Base-by-base conservation (phyloP, 2,797 vertebrate genomes). In the Sebastes kiyomatsui region DNA sequence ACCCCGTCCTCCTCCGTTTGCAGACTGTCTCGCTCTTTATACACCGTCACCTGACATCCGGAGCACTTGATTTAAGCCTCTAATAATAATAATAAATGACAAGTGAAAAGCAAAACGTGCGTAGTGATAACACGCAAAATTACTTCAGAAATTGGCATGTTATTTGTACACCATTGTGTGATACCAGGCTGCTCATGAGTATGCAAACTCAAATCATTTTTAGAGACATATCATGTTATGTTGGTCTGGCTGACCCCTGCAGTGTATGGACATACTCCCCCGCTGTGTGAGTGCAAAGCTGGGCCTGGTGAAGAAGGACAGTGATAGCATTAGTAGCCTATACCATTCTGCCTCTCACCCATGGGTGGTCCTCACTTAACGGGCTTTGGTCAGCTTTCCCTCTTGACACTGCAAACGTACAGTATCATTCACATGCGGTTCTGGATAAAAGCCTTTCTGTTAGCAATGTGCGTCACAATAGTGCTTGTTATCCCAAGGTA, bases 361-460 rank as follows among this genome's bases (percentile, higher is more conserved):
- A 88, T 79, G 88, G 92, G 92, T 95, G 94, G 94, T 95, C 93
- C 86, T 84, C 65, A 75, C 80, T 85, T 68, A 76, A 74, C 52
- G 33, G 77, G 68, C 82, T 91, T 88, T 89, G 85, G 84, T 89
- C 85, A 77, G 82, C 87, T 91, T 94, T 90, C 84, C 81, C 81
- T 87, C 73, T 77, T 83, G 77, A 81, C 79, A 67, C 83, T 74
- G 75, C 87, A 93, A 94, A 93, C 86, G 65, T 85, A 91, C 87
- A 88, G 87, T 89, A 88, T 88, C 83, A 88, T 90, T 93, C 87
- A 91, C 58, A 68, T 78, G 27, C 75, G 75, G 77, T 66, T 87
- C 82, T 72, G 67, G 73, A 89, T 85, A 81, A 87, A 91, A 81
- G 78, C 70, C 60, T 77, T 77, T 86, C 81, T 86, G 79, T 91